Conservation (phyloP, 1,140 invertebrate genomes). For the Diabrotica virgifera region DNA sequence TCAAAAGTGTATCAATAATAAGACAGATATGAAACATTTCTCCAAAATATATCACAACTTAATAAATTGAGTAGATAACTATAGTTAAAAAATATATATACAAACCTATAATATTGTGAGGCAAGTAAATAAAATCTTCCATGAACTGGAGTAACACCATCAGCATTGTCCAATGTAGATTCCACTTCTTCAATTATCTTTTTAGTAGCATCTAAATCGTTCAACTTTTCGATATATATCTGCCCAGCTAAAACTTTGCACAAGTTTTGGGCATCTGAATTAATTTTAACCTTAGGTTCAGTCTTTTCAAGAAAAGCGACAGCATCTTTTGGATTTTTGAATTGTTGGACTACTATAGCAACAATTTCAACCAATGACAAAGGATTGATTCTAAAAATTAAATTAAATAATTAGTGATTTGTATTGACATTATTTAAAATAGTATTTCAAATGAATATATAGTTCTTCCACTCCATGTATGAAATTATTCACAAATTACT, state of each 20-base stretch:
- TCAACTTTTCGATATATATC: conserved; percentile 76
- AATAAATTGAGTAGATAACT: too few relatives aligned
- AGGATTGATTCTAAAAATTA: conserved; percentile 81
- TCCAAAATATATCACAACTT: too few relatives aligned
- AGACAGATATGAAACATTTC: too few relatives aligned
- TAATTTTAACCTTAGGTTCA: conserved; percentile 84
- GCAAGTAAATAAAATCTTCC: conserved; percentile 92
- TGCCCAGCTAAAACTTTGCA: conserved; percentile 84
- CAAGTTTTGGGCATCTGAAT: conserved; percentile 80
- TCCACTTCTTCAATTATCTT: conserved; percentile 90
- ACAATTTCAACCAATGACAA: conserved; percentile 88
- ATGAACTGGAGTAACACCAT: conserved; percentile 91
- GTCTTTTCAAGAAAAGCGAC: conserved; percentile 83
- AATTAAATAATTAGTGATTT: too few relatives aligned
- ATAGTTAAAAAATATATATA: conserved; percentile 36
- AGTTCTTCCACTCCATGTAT: too few relatives aligned
- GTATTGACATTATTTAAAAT: too few relatives aligned
- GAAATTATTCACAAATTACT: too few relatives aligned
- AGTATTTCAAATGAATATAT: too few relatives aligned
- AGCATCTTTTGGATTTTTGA: conserved; percentile 75
- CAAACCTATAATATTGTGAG: conserved; percentile 78
- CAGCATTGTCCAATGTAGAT: conserved; percentile 79
- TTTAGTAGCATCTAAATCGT: conserved; percentile 80
- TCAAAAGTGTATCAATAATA: too few relatives aligned
- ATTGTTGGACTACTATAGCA: conserved; percentile 76